phyloP scores from a whole-genome alignment of 2,888 invertebrate species.

The Phorcus lineatus region DNA sequence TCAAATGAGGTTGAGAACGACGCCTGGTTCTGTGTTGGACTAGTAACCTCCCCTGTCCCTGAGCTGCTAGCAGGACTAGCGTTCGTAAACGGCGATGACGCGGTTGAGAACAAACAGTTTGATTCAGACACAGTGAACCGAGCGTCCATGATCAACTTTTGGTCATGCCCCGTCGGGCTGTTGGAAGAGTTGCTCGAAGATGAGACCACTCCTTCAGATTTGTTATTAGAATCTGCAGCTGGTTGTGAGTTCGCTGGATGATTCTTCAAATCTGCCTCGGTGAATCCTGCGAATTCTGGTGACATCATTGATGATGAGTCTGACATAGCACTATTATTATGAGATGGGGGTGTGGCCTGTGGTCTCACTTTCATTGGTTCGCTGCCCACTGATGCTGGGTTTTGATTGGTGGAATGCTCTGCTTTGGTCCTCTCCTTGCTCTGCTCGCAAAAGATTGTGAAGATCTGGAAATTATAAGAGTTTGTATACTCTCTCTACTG shows the following conservation, averaged over 20 bases:
- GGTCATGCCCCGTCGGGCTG: conserved; percentile 12
- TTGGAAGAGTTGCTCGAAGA: conserved; percentile 21
- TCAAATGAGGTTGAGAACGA: conserved; percentile 23
- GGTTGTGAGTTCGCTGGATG: background rate
- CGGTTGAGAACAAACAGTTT: conserved; percentile 19
- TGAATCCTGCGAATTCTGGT: conserved; percentile 36
- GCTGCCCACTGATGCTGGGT: background rate
- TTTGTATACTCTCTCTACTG: background rate
- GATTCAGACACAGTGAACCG: conserved; percentile 28
- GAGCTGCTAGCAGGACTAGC: conserved; percentile 6
- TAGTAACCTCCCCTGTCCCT: background rate
- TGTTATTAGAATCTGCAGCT: background rate
- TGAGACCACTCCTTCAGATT: background rate
- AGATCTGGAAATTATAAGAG: conserved; percentile 1
- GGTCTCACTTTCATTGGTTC: background rate
- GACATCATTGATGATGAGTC: conserved; percentile 37
- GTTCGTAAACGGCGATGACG: background rate
- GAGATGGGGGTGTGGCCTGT: conserved; percentile 24
- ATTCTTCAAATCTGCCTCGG: conserved; percentile 37
- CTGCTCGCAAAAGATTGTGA: conserved; percentile 11
- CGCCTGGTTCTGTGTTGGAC: background rate
- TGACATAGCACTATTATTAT: conserved; percentile 22
- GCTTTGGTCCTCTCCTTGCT: background rate
- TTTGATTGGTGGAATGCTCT: background rate
- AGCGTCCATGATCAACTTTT: conserved; percentile 35